phyloP scores from a whole-genome alignment of 2,797 vertebrate genomes.

The Sternotherus odoratus region DNA sequence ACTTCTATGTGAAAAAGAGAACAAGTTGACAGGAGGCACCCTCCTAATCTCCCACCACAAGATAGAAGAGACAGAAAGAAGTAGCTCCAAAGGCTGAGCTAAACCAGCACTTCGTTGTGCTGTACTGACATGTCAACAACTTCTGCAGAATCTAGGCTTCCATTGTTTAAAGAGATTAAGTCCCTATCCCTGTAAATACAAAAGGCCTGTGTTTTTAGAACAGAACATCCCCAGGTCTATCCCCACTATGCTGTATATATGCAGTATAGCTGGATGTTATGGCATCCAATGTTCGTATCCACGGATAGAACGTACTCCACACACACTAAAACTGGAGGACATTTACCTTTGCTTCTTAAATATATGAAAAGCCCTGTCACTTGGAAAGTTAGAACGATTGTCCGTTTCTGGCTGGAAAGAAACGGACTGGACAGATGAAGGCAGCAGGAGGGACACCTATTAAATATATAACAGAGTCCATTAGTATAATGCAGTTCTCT shows the following conservation, averaged over 20 bases:
- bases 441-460: conserved; percentile 90
- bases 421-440: conserved; percentile 93
- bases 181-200: conserved; percentile 39
- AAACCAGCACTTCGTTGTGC: conserved; percentile 35
- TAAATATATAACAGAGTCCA: background rate
- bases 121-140: conserved; percentile 33
- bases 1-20: conserved; percentile 34
- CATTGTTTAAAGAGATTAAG: conserved; percentile 53
- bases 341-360: conserved; percentile 97
- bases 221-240: background rate
- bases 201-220: background rate
- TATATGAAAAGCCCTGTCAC: conserved; percentile 95
- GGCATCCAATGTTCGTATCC: background rate
- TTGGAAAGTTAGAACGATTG: conserved; percentile 95
- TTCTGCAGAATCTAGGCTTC: conserved; percentile 39
- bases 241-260: background rate
- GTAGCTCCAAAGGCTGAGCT: conserved; percentile 41
- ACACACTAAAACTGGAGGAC: background rate
- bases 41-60: conserved; percentile 3
- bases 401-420: conserved; percentile 98
- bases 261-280: background rate
- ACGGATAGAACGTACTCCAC: background rate
- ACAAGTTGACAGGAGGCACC: conserved; percentile 36
- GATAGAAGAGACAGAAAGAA: conserved; percentile 15
- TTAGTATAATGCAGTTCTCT: background rate